These are phyloP conservation scores for Mystacornis crossleyi DNA, from an alignment of 2,113 vertebrate genomes.

Conservation along the genomic window DNA sequence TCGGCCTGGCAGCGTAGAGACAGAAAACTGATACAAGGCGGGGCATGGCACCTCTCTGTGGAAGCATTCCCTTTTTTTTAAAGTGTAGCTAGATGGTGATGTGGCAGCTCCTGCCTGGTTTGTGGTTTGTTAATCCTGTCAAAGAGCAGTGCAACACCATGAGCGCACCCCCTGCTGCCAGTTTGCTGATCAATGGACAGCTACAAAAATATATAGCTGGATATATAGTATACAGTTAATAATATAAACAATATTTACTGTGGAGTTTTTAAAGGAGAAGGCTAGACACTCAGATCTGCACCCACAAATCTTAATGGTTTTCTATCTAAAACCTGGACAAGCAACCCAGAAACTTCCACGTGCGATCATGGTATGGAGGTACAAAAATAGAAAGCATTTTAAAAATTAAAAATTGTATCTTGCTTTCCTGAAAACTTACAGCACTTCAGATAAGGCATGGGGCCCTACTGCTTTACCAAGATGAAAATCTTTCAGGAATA, in stretches of 20 bases:
- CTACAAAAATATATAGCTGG: not conserved
- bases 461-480: not conserved
- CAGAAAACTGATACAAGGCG: not conserved
- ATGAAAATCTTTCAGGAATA: not conserved
- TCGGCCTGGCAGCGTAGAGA: not conserved
- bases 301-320: not conserved
- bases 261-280: not conserved
- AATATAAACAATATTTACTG: not conserved
- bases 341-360: not conserved
- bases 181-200: not conserved
- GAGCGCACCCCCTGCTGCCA: not conserved
- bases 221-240: not conserved
- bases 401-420: not conserved
- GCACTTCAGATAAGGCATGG: not conserved
- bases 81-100: accelerated
- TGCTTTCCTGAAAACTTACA: not conserved
- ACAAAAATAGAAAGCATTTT: not conserved
- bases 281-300: not conserved
- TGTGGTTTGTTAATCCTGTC: not conserved
- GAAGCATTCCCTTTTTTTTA: not conserved
- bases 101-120: not conserved
- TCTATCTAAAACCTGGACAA: not conserved
- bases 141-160: not conserved
- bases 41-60: not conserved
- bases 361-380: not conserved